Base-by-base conservation (phyloP, 2,888 invertebrate genomes). In the Melipona bicolor region DNA sequence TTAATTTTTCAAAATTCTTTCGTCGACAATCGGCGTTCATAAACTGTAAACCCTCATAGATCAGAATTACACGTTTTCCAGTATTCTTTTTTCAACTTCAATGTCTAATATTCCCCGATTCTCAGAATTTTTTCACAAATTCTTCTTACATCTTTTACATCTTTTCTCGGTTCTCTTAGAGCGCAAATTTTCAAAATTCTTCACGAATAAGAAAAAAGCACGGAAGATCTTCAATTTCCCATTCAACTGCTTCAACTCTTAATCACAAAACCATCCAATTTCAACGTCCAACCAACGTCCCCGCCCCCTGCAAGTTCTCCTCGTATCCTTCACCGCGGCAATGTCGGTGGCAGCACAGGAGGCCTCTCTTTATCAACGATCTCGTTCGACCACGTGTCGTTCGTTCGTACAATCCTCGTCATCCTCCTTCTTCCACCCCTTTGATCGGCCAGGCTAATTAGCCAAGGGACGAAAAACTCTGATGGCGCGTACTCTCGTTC, bases 381-480 rank as follows among this genome's bases (percentile, higher is more conserved):
- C 50, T 62, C 27, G 72, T 50, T 62, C 27, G 72, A 72, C 72
- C 72, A 72, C 72, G 61, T 65, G 74, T 65, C 65, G 72, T 27
- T 27, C 27, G 27, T 61, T 24, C 64, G 61, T 59, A 17, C 59
- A 19, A 71, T 59, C 19, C 43, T 54, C 32, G 54, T 56, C 43
- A 43, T 43, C 9, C 43, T 43, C 43, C 43, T 43, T 43, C 43
- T 43, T 43, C 11, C 43, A 43, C 43, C 43, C 43, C 43, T 43
- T 43, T 43, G 43, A 77, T 71, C 65, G 56, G 43, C 9, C 62
- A 49, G 32, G 71, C 69, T 78, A 85, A 85, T 84, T 83, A 85
- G 85, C 43, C 27, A 19, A 65, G 43, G 49, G 24, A 27, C 54
- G 76, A 84, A 85, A 85, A 75, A 43, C 56, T 61, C 2, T 9